A percentile compares a stretch with the other conserved stretches of the same genome.
Evolutionary conservation across 2,888 invertebrate genomes (phyloP).

Genomic region (Bembecia ichneumoniformis): DNA sequence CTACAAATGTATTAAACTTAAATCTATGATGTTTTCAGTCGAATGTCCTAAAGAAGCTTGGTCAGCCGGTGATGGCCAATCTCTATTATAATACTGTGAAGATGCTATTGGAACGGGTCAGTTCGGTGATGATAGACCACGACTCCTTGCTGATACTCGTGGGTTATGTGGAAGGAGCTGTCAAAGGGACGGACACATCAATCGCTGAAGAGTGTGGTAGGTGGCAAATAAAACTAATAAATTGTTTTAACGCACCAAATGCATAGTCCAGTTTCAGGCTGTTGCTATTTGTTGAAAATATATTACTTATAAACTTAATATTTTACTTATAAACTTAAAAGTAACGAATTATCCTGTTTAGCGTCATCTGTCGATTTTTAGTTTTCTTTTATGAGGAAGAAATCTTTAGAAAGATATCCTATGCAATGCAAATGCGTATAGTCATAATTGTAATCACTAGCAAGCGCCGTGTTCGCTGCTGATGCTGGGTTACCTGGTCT

Average conservation of each 20-base stretch:
- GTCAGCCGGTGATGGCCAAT: conserved; percentile 95
- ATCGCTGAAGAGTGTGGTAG: conserved; percentile 60
- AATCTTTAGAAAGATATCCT: too few species aligned
- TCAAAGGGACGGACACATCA: conserved; percentile 60
- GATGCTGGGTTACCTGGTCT: too few species aligned
- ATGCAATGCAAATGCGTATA: too few species aligned
- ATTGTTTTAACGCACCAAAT: too few species aligned
- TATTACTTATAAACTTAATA: not conserved
- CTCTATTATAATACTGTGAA: conserved; percentile 96
- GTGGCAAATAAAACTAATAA: conserved; percentile 10
- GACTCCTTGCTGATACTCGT: conserved; percentile 84
- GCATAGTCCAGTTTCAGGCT: too few species aligned
- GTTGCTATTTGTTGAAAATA: not conserved
- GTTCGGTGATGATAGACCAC: conserved; percentile 96
- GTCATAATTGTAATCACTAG: too few species aligned
- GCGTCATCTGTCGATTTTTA: too few species aligned
- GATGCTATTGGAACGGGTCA: conserved; percentile 93
- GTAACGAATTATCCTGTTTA: too few species aligned
- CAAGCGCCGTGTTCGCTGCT: too few species aligned
- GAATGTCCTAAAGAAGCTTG: conserved; percentile 90
- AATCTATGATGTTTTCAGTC: conserved; percentile 60
- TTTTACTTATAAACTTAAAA: too few species aligned
- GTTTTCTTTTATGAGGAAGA: too few species aligned
- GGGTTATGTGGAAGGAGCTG: conserved; percentile 78
- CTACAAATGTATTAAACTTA: not conserved